Base-by-base conservation (phyloP, 2,113 vertebrate genomes). In the Cichladusa arquata region DNA sequence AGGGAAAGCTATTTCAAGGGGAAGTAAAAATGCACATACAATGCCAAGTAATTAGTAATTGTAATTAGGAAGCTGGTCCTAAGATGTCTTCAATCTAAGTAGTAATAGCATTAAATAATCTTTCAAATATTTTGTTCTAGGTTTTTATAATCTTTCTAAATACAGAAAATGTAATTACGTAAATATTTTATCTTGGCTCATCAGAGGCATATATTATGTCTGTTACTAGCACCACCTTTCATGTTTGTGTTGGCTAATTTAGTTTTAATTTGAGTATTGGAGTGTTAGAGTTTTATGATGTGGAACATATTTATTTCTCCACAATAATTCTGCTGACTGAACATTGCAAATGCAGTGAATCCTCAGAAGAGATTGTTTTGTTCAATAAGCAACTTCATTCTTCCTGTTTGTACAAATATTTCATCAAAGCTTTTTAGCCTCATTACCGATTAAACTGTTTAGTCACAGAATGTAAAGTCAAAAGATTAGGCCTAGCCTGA, bases 341-440 rank as follows among this genome's bases (percentile, higher is more conserved):
- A 90, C 60, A 38, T 48, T 80, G 57, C 66, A 84, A 93, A 77
- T 78, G 48, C 90, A 93, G 31, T 84, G 83, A 90, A 92, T 88
- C 60, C 66, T 79, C 72, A 60, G 61, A 70, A 91, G 86, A 92
- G 40, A 79, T 66, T 86, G 54, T 82, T 92, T 88, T 81, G 50
- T 88, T 91, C 88, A 78, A 67, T 92, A 72, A 92, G 51, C 64
- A 73, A 48, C 31, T 40, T 95, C 29, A 70, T 93, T 93, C 81
- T 90, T 86, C 57, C 72, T 90, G 71, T 86, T 93, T 74, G 60
- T 65, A 71, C 76, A 93, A 90, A 88, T 86, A 77, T 81, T 92
- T 88, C 34, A 64, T 90, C 80, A 91, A 84, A 86, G 64, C 80
- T 48, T 91, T 94, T 92, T 80, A 86, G 51, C 58, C 89, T 88